A percentile compares a stretch with the other conserved stretches of the same genome.
Evolutionary conservation across 2,113 vertebrate species (phyloP).

Genomic region (Speoplatyrhinus poulsoni): DNA sequence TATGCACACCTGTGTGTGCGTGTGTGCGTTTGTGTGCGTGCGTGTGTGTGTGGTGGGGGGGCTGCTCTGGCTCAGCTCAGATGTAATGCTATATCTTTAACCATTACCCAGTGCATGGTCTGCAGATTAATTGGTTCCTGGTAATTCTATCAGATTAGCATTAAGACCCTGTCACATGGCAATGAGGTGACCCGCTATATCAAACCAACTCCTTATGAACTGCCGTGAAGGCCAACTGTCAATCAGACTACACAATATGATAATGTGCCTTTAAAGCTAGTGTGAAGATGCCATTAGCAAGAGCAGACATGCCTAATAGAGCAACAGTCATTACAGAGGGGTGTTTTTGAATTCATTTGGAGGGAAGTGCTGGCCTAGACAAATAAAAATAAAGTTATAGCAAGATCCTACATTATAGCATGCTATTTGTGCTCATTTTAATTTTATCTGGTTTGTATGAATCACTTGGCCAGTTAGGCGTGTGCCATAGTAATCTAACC

Average conservation of each 20-base stretch:
- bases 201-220: constrained; percentile 63
- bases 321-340: constrained; percentile 56
- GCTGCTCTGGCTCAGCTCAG: constrained; percentile 30
- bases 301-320: constrained; percentile 59
- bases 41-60: background rate
- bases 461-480: constrained; percentile 9
- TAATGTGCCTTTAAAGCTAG: constrained; percentile 69
- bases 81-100: constrained; percentile 54
- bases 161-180: constrained; percentile 69
- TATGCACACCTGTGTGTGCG: constrained; percentile 10
- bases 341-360: constrained; percentile 34
- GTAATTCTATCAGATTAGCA: constrained; percentile 78
- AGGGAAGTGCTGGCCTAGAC: constrained; percentile 6
- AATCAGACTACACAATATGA: constrained; percentile 73
- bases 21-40: background rate
- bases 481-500: constrained; percentile 13
- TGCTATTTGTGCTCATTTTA: no score
- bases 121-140: constrained; percentile 70
- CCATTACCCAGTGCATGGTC: constrained; percentile 44
- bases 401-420: background rate
- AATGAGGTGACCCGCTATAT: constrained; percentile 55
- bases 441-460: no score
- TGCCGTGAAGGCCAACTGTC: constrained; percentile 77
- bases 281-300: constrained; percentile 61
- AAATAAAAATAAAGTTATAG: background rate